Base-by-base conservation (phyloP, 2,797 vertebrate genomes). In the Pipistrellus pipistrellus region DNA sequence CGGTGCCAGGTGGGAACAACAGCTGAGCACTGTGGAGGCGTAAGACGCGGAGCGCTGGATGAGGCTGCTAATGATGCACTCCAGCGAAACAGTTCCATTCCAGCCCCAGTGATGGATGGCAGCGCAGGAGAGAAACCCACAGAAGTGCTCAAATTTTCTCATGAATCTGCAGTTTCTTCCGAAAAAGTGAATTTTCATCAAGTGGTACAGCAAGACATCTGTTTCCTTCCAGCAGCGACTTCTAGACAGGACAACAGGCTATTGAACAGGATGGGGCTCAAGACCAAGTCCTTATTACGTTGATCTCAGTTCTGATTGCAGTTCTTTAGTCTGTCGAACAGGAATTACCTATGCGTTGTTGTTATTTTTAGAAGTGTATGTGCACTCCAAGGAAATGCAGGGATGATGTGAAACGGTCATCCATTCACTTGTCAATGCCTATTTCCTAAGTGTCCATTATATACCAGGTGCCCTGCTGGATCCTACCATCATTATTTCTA, bases 161-260 rank as follows among this genome's bases (percentile, higher is more conserved):
- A 94, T 94, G 87, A 96, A 96, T 97, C 88, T 96, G 71, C 95
- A 97, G 88, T 91, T 97, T 98, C 91, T 87, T 96, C 84, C 7
- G 9, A 59, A 95, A 93, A 91, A 96, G 92, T 48, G 76, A 96
- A 96, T 96, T 96, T 96, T 96, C 90, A 97, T 94, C 90, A 92
- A 86, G 85, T 59, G 44, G 77, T 66, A 93, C 81, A 92, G 78
- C 0, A 94, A 97, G 66, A 96, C 88, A 62, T 94, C 82, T 55
- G 84, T 95, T 94, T 93, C 35, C 77, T 95, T 95, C 91, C 62
- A 93, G 44, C 18, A 95, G 41, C 77, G 66, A 81, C 32, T 80
- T 95, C 86, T 41, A 90, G n/a, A 84, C 3, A 55, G 68, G 23
- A 1, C 15, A 83, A 17, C 25, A 10, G n/a, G 21, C 80, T 38